Evolutionary conservation across 2,113 vertebrate genomes (phyloP).

Genomic region (Bettongia penicillata): DNA sequence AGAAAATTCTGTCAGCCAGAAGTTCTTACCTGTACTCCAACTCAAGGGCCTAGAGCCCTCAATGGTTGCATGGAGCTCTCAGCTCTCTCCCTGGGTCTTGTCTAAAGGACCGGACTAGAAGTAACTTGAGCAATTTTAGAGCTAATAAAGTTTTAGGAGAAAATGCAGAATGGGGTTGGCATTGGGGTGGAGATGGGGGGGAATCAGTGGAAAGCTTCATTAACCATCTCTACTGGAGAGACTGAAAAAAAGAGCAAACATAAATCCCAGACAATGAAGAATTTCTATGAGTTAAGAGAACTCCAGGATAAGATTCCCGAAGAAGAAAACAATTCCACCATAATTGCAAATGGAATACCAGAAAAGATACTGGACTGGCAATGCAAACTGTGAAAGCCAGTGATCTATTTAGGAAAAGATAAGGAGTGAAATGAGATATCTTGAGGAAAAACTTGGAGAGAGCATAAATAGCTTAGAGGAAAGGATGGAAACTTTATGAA

Average conservation of each 20-base stretch:
- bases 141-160: neutral
- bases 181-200: too few relatives aligned
- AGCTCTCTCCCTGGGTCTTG: neutral
- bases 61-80: neutral
- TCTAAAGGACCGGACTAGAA: neutral
- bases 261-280: neutral
- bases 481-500: neutral
- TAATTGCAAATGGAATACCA: neutral
- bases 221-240: neutral
- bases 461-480: neutral
- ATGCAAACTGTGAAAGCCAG: neutral
- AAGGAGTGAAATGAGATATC: neutral
- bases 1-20: neutral
- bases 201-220: too few relatives aligned
- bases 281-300: neutral
- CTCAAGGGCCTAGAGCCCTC: neutral
- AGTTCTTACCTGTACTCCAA: neutral
- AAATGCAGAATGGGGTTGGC: neutral
- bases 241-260: neutral
- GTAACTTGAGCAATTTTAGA: neutral
- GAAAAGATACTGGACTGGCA: neutral
- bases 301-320: neutral
- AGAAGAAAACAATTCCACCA: neutral
- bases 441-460: neutral
- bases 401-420: neutral